Evolutionary conservation across 2,113 vertebrate genomes (phyloP).

Genomic region (Trogon melanurus): DNA sequence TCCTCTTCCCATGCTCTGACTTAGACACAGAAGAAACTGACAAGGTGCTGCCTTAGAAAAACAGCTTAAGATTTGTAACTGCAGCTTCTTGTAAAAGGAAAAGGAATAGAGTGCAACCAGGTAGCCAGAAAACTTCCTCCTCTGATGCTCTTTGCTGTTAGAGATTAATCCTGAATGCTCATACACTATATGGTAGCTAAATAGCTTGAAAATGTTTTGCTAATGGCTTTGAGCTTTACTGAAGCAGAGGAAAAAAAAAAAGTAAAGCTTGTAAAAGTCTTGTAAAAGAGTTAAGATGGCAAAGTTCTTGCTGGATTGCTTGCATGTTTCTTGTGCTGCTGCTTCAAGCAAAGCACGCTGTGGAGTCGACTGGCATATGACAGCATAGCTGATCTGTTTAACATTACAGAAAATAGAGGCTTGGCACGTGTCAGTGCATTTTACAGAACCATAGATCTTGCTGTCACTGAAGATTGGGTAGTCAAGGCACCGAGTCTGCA

Average conservation of each 20-base stretch:
- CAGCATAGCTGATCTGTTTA: background rate
- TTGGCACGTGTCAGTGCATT: background rate
- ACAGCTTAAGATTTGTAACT: background rate
- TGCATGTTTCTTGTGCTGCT: background rate
- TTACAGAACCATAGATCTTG: accelerated
- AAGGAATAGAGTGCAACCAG: background rate
- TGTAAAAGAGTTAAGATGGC: background rate
- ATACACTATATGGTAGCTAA: background rate
- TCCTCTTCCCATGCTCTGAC: background rate
- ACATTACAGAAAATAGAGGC: background rate
- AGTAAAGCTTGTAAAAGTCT: background rate
- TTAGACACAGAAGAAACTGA: background rate
- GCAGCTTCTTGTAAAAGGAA: background rate
- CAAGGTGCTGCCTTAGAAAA: background rate
- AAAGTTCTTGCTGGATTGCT: background rate
- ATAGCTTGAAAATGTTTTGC: background rate
- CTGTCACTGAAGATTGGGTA: background rate
- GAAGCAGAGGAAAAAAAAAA: background rate
- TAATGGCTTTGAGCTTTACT: background rate
- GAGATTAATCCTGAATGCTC: background rate
- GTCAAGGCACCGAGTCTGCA: background rate
- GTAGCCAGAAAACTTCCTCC: background rate
- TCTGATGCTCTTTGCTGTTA: background rate
- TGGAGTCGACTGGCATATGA: background rate
- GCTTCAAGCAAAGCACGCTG: background rate